phyloP scores from a whole-genome alignment of 2,113 vertebrate species.

The Anarrhichthys ocellatus region DNA sequence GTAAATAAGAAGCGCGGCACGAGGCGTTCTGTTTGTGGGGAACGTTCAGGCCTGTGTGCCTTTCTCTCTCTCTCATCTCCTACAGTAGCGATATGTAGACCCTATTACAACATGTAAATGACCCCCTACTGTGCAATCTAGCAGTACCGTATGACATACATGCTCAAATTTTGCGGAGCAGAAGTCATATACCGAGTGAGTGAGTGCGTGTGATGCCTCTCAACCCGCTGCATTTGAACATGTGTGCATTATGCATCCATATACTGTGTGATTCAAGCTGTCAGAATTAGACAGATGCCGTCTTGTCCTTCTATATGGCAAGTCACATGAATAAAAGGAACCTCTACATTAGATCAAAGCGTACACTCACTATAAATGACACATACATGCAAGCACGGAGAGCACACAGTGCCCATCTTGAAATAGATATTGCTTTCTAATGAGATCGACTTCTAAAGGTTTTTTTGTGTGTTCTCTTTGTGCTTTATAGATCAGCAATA shows the following conservation, averaged over 20 bases:
- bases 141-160: constrained; percentile 9
- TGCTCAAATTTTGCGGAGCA: constrained; percentile 22
- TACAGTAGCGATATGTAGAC: constrained; percentile 63
- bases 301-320: neutral
- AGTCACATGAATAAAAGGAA: constrained; percentile 5
- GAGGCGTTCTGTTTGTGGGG: constrained; percentile 51
- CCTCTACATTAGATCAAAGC: constrained; percentile 38
- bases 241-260: constrained; percentile 24
- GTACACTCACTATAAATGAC: constrained; percentile 9
- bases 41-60: constrained; percentile 9
- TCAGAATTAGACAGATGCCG: constrained; percentile 24
- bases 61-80: constrained; percentile 46
- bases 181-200: constrained; percentile 15
- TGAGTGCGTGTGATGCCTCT: neutral
- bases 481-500: constrained; percentile 6
- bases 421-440: neutral
- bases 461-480: neutral
- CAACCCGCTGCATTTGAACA: constrained; percentile 8
- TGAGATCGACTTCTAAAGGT: neutral
- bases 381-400: neutral
- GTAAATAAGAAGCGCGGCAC: constrained; percentile 53
- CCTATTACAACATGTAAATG: constrained; percentile 77
- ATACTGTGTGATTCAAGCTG: constrained; percentile 22
- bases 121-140: constrained; percentile 61
- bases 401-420: neutral